phyloP scores from a whole-genome alignment of 2,113 vertebrate species.

The Epinephelus fuscoguttatus region DNA sequence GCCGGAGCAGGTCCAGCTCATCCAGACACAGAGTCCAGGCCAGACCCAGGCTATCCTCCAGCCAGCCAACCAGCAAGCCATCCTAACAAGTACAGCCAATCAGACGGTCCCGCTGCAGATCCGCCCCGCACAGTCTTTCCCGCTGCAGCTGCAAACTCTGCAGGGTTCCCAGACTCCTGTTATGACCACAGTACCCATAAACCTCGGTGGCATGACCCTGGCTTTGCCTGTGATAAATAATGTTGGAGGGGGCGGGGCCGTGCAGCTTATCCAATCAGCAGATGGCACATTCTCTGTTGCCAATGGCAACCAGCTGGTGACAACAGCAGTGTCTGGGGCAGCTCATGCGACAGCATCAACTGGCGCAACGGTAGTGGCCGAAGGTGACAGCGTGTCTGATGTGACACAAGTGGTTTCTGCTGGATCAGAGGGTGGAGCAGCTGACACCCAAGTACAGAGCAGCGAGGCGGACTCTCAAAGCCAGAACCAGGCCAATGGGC shows the following conservation, averaged over 20 bases:
- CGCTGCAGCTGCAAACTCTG: conserved; percentile 95
- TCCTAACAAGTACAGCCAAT: conserved; percentile 92
- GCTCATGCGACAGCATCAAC: conserved; percentile 84
- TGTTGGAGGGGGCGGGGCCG: conserved; percentile 88
- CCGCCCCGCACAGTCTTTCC: conserved; percentile 95
- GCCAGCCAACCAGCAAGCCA: conserved; percentile 80
- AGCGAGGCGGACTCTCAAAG: conserved; percentile 87
- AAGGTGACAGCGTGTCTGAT: conserved; percentile 87
- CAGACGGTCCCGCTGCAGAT: conserved; percentile 95
- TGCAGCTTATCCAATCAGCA: conserved; percentile 91
- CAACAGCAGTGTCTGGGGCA: conserved; percentile 84
- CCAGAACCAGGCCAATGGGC: conserved; percentile 92
- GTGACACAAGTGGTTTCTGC: conserved; percentile 87
- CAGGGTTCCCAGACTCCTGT: conserved; percentile 93
- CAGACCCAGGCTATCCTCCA: conserved; percentile 92
- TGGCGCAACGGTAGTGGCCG: conserved; percentile 83
- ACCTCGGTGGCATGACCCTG: conserved; percentile 96
- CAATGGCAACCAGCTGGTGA: conserved; percentile 92
- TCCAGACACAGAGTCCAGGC: conserved; percentile 88
- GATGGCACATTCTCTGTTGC: conserved; percentile 93
- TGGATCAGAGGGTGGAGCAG: conserved; percentile 81
- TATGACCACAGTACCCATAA: conserved; percentile 97
- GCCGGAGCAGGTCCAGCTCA: conserved; percentile 96
- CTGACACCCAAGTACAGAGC: conserved; percentile 87
- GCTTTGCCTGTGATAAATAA: conserved; percentile 97